Conservation (phyloP, 2,888 invertebrate genomes). For the Allolobophora icterica region DNA sequence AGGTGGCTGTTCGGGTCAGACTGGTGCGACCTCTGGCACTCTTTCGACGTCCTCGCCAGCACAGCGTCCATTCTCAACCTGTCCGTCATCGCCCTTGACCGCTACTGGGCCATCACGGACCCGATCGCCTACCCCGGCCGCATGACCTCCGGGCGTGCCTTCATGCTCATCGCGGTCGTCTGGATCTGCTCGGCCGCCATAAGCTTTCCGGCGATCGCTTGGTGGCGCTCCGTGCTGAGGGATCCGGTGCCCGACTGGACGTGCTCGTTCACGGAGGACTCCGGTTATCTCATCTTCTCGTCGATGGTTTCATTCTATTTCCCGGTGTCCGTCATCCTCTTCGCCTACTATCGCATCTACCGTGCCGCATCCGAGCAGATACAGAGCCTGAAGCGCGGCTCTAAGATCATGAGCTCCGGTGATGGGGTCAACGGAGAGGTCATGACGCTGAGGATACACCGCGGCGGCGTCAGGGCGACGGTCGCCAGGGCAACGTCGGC, state of each 20-base stretch:
- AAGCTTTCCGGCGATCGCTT: slow-evolving; percentile 91
- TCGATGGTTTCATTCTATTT: slow-evolving; percentile 97
- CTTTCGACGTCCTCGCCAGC: slow-evolving; percentile 92
- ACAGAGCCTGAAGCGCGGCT: slow-evolving; percentile 85
- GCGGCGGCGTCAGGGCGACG: slow-evolving; percentile 70
- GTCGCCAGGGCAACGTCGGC: background rate
- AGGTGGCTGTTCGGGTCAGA: slow-evolving; percentile 90
- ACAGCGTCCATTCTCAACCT: slow-evolving; percentile 96
- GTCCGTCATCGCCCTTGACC: slow-evolving; percentile 93
- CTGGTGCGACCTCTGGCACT: slow-evolving; percentile 98
- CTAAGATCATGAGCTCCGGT: slow-evolving; percentile 69
- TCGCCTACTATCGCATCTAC: slow-evolving; percentile 95
- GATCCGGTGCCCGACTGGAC: slow-evolving; percentile 43
- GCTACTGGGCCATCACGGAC: slow-evolving; percentile 98
- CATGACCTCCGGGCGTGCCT: slow-evolving; percentile 88
- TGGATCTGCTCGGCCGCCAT: slow-evolving; percentile 98
- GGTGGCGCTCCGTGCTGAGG: slow-evolving; percentile 65
- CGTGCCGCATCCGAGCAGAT: slow-evolving; percentile 91
- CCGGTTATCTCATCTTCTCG: slow-evolving; percentile 94
- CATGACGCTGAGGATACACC: slow-evolving; percentile 87
- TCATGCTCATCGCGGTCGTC: slow-evolving; percentile 86
- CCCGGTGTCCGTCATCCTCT: slow-evolving; percentile 95
- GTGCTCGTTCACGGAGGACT: slow-evolving; percentile 94
- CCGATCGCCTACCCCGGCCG: slow-evolving; percentile 88
- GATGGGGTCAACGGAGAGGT: slow-evolving; percentile 49